A percentile compares a stretch with the other conserved stretches of the same genome.
Conservation (phyloP, 2,113 vertebrate species). For the Erythrocercus mccallii region DNA sequence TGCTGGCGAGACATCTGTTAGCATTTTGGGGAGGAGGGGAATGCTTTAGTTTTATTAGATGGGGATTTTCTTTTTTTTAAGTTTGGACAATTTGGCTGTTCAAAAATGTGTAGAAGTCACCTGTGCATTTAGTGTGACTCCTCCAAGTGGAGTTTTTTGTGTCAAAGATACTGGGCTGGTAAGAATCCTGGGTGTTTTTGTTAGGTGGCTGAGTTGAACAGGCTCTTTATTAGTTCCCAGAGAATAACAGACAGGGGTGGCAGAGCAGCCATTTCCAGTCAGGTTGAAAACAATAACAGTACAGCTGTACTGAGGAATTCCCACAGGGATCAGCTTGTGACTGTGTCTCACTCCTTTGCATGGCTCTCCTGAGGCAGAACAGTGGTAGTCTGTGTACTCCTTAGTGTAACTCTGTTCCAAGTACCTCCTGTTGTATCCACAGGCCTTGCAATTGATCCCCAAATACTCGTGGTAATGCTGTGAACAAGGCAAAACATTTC, state of each 20-base stretch:
- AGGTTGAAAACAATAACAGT: neutral
- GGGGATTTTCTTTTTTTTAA: neutral
- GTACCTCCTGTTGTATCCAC: neutral
- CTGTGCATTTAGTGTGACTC: accelerated
- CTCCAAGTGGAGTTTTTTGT: accelerated
- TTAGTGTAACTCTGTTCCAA: neutral
- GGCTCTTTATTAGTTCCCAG: neutral
- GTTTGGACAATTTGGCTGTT: neutral
- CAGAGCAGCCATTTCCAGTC: neutral
- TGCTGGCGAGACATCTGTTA: too few relatives aligned
- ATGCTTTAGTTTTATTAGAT: neutral
- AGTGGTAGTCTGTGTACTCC: neutral
- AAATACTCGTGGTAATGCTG: neutral
- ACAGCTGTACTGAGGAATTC: neutral
- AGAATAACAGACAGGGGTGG: neutral
- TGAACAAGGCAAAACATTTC: neutral
- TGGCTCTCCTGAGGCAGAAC: neutral
- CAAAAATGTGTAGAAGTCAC: accelerated
- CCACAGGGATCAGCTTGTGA: neutral
- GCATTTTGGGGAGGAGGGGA: too few relatives aligned
- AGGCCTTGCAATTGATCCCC: neutral
- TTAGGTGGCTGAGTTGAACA: neutral
- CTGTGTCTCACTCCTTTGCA: neutral
- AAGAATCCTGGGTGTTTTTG: accelerated
- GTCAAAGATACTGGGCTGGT: neutral